Conservation (phyloP, 2,797 vertebrate genomes). For the Acanthurus lineatus region DNA sequence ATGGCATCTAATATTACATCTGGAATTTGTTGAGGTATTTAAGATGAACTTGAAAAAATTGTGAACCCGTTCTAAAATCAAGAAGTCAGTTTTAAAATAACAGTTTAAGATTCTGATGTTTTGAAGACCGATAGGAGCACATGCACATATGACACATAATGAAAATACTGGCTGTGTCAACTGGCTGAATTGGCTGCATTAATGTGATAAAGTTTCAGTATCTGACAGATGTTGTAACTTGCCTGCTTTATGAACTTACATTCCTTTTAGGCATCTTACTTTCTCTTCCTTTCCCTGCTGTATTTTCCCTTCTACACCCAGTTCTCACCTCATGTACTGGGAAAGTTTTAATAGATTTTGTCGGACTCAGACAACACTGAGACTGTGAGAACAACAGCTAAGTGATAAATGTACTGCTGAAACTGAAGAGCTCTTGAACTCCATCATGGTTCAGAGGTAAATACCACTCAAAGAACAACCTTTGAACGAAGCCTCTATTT, state of each 20-base stretch:
- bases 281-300: neutral
- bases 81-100: neutral
- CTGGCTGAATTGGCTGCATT: neutral
- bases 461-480: slow-evolving; percentile 38
- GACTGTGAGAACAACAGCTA: slow-evolving; percentile 28
- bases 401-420: slow-evolving; percentile 46
- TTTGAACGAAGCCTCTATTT: slow-evolving; percentile 49
- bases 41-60: neutral
- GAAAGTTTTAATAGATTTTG: slow-evolving; percentile 39
- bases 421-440: slow-evolving; percentile 53
- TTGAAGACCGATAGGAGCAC: neutral
- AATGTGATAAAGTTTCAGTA: slow-evolving; percentile 8
- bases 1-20: too few relatives aligned
- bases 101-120: neutral
- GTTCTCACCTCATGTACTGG: slow-evolving; percentile 31
- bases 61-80: neutral
- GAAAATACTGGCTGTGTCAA: neutral
- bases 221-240: slow-evolving; percentile 37
- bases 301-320: slow-evolving; percentile 9
- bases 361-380: slow-evolving; percentile 34
- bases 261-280: slow-evolving; percentile 29
- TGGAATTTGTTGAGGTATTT: neutral
- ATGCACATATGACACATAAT: neutral
- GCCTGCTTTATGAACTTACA: slow-evolving; percentile 36
- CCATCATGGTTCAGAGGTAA: slow-evolving; percentile 37